These are phyloP conservation scores for Sesia bembeciformis DNA, from an alignment of 2,888 invertebrate genomes.

Conservation along the genomic window DNA sequence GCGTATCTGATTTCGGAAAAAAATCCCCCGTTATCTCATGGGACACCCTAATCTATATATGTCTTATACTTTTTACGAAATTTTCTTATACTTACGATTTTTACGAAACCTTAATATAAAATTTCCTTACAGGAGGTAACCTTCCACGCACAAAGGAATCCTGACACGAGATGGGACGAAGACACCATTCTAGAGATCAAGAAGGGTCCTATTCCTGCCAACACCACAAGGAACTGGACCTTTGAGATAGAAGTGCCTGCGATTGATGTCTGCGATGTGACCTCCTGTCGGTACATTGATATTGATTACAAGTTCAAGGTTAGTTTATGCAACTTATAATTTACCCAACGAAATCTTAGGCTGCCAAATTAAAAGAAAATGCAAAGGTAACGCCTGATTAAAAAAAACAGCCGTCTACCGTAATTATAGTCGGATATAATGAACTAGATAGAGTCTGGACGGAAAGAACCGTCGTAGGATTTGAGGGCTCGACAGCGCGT, in stretches of 20 bases:
- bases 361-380: no score
- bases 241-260: constrained; percentile 79
- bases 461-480: no score
- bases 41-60: no score
- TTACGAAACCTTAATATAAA: background rate
- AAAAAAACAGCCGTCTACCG: no score
- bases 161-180: constrained; percentile 21
- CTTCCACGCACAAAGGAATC: constrained; percentile 28
- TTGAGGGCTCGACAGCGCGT: no score
- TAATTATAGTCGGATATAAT: no score
- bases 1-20: no score
- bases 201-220: constrained; percentile 74
- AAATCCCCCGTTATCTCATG: no score
- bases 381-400: no score
- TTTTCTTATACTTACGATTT: no score
- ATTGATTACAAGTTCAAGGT: constrained; percentile 77
- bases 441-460: no score
- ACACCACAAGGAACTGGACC: constrained; percentile 76
- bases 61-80: background rate
- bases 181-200: constrained; percentile 28
- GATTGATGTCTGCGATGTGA: constrained; percentile 80
- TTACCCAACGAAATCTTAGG: background rate
- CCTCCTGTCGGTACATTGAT: constrained; percentile 79
- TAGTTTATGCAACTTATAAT: background rate
- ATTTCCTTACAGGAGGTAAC: constrained; percentile 20